Conservation (phyloP, 23 tunicate genomes). For the Pegea sp. region DNA sequence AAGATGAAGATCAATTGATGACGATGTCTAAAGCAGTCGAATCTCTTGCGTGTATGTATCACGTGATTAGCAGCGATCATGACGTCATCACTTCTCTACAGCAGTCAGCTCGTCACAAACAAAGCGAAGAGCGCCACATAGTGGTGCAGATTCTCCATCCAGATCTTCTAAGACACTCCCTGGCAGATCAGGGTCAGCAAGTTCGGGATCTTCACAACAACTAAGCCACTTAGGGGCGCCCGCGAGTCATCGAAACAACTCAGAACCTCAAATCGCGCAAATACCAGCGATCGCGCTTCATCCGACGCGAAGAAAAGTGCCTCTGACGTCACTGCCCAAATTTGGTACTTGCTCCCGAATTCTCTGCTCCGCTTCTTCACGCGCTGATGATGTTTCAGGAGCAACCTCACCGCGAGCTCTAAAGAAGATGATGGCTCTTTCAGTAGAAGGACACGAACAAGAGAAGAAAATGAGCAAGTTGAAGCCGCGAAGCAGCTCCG, state of each 20-base stretch:
- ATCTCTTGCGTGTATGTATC: conserved; percentile 26
- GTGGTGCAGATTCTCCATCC: conserved; percentile 51
- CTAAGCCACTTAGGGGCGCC: too few relatives aligned
- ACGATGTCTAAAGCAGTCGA: conserved; percentile 70
- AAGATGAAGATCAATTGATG: conserved; percentile 73
- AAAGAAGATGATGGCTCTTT: conserved; percentile 55
- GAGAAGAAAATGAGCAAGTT: conserved; percentile 4
- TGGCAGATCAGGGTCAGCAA: conserved; percentile 1
- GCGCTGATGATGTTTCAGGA: conserved; percentile 6
- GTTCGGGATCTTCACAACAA: neutral
- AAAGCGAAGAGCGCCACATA: conserved; percentile 12
- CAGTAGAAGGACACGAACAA: conserved; percentile 45
- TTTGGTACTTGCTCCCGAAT: conserved; percentile 13
- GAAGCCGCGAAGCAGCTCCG: conserved; percentile 34
- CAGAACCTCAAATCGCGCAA: conserved; percentile 46
- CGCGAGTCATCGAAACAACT: conserved; percentile 78
- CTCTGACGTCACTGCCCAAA: conserved; percentile 50
- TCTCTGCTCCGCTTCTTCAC: neutral
- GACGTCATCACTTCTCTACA: conserved; percentile 3
- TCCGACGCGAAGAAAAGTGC: conserved; percentile 31
- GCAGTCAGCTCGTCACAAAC: conserved; percentile 17
- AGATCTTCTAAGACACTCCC: conserved; percentile 76
- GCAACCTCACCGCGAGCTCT: conserved; percentile 55
- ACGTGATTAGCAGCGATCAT: neutral
- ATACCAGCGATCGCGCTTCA: conserved; percentile 26